These are phyloP conservation scores for Drosophila engyochracea DNA, from an alignment of 2,888 invertebrate genomes.

Conservation along the genomic window DNA sequence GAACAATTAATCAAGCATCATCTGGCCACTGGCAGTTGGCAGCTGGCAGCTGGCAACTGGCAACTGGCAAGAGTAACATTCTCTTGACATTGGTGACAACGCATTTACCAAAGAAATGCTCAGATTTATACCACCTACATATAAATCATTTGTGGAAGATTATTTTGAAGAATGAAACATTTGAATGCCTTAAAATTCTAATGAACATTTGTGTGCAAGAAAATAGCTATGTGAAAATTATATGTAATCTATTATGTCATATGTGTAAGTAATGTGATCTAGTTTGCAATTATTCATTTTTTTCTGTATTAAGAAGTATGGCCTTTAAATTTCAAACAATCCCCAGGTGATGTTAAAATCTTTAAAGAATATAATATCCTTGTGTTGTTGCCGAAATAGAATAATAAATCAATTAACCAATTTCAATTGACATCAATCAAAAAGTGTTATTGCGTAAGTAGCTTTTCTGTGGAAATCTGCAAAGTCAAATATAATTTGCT, in stretches of 20 bases:
- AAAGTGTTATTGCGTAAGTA: slow-evolving; percentile 16
- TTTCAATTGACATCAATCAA: slow-evolving; percentile 27
- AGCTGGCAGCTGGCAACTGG: slow-evolving; percentile 38
- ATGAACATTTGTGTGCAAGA: neutral
- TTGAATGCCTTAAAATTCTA: slow-evolving; percentile 5
- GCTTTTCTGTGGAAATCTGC: slow-evolving; percentile 26
- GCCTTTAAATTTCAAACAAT: neutral
- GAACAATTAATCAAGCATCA: slow-evolving; percentile 83
- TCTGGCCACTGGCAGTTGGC: slow-evolving; percentile 60
- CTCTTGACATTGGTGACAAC: slow-evolving; percentile 48
- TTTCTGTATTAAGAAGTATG: neutral
- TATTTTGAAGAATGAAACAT: slow-evolving; percentile 22
- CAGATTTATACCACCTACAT: slow-evolving; percentile 11
- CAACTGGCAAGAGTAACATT: slow-evolving; percentile 15
- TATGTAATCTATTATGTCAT: neutral
- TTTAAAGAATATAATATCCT: neutral
- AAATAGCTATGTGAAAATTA: neutral
- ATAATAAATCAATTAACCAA: neutral
- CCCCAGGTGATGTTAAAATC: no score
- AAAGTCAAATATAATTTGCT: slow-evolving; percentile 54
- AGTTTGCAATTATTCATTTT: neutral
- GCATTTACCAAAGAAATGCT: slow-evolving; percentile 13
- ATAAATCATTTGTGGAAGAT: slow-evolving; percentile 45
- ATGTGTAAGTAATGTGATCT: neutral
- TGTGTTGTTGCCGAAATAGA: neutral